These are phyloP conservation scores for Zosterops hypoxanthus DNA, from an alignment of 2,113 vertebrate genomes.

Conservation along the genomic window DNA sequence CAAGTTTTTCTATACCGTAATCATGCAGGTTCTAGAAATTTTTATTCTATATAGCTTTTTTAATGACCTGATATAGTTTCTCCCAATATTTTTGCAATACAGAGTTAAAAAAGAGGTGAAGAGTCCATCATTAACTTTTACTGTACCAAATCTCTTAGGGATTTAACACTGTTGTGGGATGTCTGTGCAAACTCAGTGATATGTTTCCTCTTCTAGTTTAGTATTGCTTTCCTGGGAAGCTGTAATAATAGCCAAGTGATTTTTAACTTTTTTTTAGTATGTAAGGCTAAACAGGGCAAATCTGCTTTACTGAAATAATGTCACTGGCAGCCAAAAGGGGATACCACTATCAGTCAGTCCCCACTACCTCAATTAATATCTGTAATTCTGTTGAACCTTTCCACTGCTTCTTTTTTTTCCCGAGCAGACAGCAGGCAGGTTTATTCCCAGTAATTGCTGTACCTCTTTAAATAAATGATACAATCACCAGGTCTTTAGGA, in stretches of 20 bases:
- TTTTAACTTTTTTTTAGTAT: neutral
- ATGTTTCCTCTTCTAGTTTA: neutral
- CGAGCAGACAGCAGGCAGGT: neutral
- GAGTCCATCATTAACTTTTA: neutral
- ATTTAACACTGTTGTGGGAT: neutral
- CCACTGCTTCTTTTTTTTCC: neutral
- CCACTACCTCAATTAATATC: neutral
- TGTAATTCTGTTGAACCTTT: neutral
- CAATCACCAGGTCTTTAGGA: neutral
- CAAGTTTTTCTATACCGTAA: neutral
- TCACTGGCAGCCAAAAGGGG: neutral
- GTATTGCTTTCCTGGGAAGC: neutral
- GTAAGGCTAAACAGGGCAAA: neutral
- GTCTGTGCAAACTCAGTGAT: neutral
- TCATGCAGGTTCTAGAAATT: neutral
- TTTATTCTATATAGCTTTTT: neutral
- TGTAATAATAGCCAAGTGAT: neutral
- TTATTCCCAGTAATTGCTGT: neutral
- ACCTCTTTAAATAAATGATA: neutral
- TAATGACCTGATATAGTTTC: neutral
- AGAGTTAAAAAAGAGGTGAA: neutral
- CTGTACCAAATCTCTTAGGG: neutral
- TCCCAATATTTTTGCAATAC: neutral
- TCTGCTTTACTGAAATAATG: neutral
- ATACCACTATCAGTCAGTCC: neutral